Base-by-base conservation (phyloP, 2,888 invertebrate species). In the Sericinus montela region DNA sequence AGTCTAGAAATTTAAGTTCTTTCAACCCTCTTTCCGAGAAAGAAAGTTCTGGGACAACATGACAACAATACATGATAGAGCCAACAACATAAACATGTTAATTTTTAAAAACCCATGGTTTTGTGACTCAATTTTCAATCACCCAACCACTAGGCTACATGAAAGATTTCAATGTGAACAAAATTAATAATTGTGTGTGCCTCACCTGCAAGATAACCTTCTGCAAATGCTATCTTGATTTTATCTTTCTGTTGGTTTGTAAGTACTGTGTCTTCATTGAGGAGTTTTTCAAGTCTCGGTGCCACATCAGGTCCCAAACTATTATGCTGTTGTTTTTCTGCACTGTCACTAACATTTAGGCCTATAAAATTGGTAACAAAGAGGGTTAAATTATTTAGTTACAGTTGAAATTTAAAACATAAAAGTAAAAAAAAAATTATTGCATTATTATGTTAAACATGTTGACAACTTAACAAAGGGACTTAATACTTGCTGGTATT, bases 151-250 rank as follows among this genome's bases (percentile, higher is more conserved):
- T n/a, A n/a, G n/a, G n/a, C n/a, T n/a, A n/a, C n/a, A n/a, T n/a
- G n/a, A n/a, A n/a, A n/a, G n/a, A n/a, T n/a, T n/a, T n/a, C n/a
- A n/a, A 3, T 19, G 19, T 19, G 5, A 3, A 2, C 19, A 5
- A 19, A 19, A 2, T 19, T 19, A 19, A 5, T 19, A 25, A 6
- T 25, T 25, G 25, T 8, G 8, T 34, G 32, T n/a, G 16, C 6
- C 55, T 67, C 82, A 60, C 95, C 97, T 45, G 96, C 93, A 52
- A 96, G 72, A 71, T 97, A 97, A 0, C 97, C 97, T 78, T 97
- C 97, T 29, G 96, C 96, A 83, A 97, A 97, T 0, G 97, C 97
- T 49, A 96, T 91, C 86, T 96, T 96, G 48, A 97, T 90, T 67
- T 92, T 92, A 59, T 94, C 93, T 58, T 93, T 93, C 75, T 96